These are phyloP conservation scores for Myathropa florea DNA, from an alignment of 2,888 invertebrate species.

Conservation along the genomic window DNA sequence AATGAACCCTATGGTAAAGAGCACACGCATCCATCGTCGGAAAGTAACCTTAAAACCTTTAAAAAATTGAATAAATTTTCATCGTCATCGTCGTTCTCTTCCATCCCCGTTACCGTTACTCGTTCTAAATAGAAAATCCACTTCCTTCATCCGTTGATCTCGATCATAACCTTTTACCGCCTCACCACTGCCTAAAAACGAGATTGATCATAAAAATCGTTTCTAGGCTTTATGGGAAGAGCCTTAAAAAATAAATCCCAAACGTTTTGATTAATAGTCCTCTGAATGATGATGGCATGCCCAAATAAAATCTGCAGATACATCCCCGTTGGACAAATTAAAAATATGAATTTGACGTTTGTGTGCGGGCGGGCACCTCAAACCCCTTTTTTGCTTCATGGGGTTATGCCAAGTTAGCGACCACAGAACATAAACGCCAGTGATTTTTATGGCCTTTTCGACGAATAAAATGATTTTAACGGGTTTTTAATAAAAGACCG, in stretches of 20 bases:
- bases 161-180: not conserved
- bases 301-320: constrained; percentile 45
- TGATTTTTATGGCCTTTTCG: constrained; percentile 12
- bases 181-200: not conserved
- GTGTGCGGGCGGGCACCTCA: not conserved
- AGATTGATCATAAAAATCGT: constrained; percentile 6
- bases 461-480: constrained; percentile 54
- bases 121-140: not conserved
- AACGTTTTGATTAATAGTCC: constrained; percentile 54
- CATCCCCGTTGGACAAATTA: constrained; percentile 30
- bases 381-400: not conserved
- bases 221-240: constrained; percentile 14
- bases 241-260: constrained; percentile 49
- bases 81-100: too few species aligned
- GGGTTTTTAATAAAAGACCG: constrained; percentile 44
- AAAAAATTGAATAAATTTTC: too few species aligned
- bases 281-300: constrained; percentile 36
- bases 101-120: not conserved
- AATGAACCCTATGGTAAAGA: too few species aligned
- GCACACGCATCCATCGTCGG: too few species aligned
- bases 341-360: not conserved
- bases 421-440: constrained; percentile 17
- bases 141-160: not conserved
- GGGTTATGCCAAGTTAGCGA: not conserved
- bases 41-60: too few species aligned